These are phyloP conservation scores for Lota lota DNA, from an alignment of 2,113 vertebrate species.

Conservation along the genomic window DNA sequence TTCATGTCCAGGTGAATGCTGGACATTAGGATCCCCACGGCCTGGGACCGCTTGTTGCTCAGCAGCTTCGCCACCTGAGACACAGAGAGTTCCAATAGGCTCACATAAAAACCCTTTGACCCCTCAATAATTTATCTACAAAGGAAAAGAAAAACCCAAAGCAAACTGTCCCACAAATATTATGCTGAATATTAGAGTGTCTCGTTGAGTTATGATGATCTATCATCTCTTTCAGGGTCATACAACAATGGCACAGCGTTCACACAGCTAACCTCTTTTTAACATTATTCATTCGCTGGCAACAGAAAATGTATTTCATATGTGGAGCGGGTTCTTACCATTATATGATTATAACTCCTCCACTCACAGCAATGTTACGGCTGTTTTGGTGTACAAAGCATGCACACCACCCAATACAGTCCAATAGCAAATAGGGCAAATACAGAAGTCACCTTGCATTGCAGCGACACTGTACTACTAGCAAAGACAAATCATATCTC, in stretches of 20 bases:
- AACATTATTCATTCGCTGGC: constrained; percentile 11
- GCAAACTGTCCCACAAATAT: constrained; percentile 32
- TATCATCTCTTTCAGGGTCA: constrained; percentile 5
- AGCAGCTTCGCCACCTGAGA: constrained; percentile 90
- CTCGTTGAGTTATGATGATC: constrained; percentile 33
- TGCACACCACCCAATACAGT: too few species aligned
- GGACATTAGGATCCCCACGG: constrained; percentile 84
- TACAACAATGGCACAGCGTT: constrained; percentile 1
- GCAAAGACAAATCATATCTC: too few species aligned
- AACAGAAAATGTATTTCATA: constrained; percentile 15
- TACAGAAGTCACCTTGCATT: too few species aligned
- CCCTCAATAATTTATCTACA: too few species aligned
- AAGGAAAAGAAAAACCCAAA: not conserved
- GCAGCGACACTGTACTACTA: too few species aligned
- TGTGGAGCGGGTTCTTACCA: not conserved
- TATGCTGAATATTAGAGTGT: constrained; percentile 41
- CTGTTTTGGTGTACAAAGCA: not conserved
- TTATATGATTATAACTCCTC: not conserved
- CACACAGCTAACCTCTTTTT: constrained; percentile 19
- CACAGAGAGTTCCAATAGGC: not conserved
- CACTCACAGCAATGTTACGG: too few species aligned
- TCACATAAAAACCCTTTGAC: too few species aligned
- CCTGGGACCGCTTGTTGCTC: constrained; percentile 96
- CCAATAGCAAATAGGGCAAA: too few species aligned
- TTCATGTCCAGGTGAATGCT: constrained; percentile 79